phyloP scores from a whole-genome alignment of 2,888 invertebrate species.

The Hanleya hanleyi region DNA sequence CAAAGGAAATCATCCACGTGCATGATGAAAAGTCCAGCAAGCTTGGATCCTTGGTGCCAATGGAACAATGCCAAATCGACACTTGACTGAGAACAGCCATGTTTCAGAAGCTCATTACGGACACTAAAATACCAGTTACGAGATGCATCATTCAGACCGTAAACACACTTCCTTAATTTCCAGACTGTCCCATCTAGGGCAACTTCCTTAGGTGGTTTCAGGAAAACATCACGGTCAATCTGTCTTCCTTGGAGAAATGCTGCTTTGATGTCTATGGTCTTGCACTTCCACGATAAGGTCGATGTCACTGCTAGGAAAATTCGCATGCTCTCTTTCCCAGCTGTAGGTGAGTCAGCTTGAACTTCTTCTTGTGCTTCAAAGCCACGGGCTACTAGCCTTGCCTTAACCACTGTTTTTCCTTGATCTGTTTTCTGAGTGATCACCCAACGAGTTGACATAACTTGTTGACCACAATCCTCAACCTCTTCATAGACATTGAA shows the following conservation, averaged over 20 bases:
- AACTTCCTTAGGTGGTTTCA: background rate
- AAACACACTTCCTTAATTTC: constrained; percentile 16
- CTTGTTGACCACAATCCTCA: constrained; percentile 22
- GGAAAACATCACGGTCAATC: background rate
- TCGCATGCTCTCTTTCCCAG: background rate
- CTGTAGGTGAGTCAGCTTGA: background rate
- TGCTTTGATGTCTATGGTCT: background rate
- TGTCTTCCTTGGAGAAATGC: background rate
- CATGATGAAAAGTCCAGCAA: constrained; percentile 28
- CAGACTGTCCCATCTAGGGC: background rate
- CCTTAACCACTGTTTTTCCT: constrained; percentile 14
- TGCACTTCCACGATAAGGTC: background rate
- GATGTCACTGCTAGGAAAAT: constrained; percentile 5
- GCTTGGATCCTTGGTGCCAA: constrained; percentile 10
- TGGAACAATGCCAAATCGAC: constrained; percentile 18
- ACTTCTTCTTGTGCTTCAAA: background rate
- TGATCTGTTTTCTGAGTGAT: constrained; percentile 2
- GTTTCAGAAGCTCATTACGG: background rate
- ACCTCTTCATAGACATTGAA: constrained; percentile 21
- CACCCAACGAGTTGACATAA: constrained; percentile 31
- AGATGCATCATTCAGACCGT: constrained; percentile 22
- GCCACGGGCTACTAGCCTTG: background rate
- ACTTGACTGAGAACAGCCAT: background rate
- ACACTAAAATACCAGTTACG: constrained; percentile 14
- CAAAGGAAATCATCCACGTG: too few species aligned